These are phyloP conservation scores for Cheirogaleus major DNA, from an alignment of 2,797 vertebrate genomes.

Conservation along the genomic window DNA sequence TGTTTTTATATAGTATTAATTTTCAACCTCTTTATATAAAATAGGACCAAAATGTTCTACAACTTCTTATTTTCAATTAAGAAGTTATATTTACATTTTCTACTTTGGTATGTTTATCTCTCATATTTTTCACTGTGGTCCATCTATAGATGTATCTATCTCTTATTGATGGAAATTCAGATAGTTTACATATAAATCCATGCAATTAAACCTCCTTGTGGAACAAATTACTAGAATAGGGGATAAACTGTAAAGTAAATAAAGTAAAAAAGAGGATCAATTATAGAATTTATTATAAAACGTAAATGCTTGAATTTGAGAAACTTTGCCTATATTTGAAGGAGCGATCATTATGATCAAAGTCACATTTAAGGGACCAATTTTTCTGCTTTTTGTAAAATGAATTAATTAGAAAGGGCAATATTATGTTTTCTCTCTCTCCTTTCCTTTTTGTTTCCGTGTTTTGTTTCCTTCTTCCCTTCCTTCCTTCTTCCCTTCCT, in stretches of 20 bases:
- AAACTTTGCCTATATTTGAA: neutral
- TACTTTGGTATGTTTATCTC: neutral
- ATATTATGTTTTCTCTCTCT: neutral
- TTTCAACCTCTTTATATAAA: neutral
- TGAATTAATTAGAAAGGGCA: neutral
- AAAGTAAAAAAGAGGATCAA: neutral
- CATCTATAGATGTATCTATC: neutral
- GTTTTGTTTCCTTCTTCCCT: rapidly evolving
- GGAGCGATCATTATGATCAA: neutral
- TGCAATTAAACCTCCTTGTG: neutral
- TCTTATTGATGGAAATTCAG: neutral
- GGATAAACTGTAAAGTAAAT: neutral
- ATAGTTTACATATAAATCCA: neutral
- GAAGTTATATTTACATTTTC: neutral
- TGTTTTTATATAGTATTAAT: neutral
- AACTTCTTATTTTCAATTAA: neutral
- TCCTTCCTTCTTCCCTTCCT: neutral
- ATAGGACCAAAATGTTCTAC: neutral
- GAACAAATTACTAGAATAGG: neutral
- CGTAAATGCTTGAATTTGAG: neutral
- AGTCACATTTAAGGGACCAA: neutral
- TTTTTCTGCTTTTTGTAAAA: neutral
- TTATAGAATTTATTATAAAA: neutral
- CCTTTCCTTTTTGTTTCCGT: neutral
- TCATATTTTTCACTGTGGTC: neutral